A percentile compares a stretch with the other conserved stretches of the same genome.
These are phyloP conservation scores for Paedocypris sp. DNA, from an alignment of 2,113 vertebrate species.

Conservation along the genomic window DNA sequence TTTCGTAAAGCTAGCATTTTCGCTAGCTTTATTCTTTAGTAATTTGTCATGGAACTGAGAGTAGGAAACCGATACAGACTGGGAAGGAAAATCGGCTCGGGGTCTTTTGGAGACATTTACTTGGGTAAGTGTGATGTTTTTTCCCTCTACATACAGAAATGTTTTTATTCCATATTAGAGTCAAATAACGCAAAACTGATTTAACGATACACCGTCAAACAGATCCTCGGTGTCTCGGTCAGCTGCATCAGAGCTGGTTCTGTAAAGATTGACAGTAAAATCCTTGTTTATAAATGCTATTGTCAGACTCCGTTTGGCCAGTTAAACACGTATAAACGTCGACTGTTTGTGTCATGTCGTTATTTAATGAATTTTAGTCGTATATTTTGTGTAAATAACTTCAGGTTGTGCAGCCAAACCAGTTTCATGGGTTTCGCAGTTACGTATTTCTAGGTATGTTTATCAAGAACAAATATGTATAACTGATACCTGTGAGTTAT, in stretches of 20 bases:
- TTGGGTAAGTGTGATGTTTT: conserved; percentile 67
- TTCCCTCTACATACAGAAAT: background rate
- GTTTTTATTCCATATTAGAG: background rate
- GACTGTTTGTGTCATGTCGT: too few species aligned
- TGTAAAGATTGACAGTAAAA: background rate
- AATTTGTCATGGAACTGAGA: conserved; percentile 78
- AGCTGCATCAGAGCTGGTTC: background rate
- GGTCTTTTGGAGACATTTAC: conserved; percentile 96
- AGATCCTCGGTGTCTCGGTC: background rate
- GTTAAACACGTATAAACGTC: background rate
- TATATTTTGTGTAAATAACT: too few species aligned
- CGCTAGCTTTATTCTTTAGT: conserved; percentile 41
- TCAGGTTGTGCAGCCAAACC: too few species aligned
- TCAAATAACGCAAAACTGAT: background rate
- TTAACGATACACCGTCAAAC: conserved; percentile 1
- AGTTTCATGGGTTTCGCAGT: too few species aligned
- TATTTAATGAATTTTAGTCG: too few species aligned
- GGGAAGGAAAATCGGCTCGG: conserved; percentile 95
- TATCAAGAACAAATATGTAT: too few species aligned
- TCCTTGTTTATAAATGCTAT: background rate
- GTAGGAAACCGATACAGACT: conserved; percentile 94
- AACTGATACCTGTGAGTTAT: too few species aligned
- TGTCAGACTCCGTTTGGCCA: background rate
- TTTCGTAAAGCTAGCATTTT: conserved; percentile 39
- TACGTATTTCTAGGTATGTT: too few species aligned